Conservation (phyloP, 2,797 vertebrate species). For the Anas capensis region DNA sequence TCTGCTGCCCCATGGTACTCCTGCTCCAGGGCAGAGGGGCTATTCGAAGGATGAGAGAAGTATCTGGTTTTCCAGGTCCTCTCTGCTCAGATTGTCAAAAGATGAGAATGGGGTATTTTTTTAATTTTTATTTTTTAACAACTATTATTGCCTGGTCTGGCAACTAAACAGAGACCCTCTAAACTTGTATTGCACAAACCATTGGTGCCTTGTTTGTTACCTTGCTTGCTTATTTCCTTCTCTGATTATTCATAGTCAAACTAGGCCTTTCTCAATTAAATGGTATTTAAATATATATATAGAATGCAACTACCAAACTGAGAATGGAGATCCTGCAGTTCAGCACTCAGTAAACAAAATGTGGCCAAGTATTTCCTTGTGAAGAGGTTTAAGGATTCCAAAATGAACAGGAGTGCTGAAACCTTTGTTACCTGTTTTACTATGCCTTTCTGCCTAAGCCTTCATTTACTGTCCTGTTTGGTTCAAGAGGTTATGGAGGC, state of each 20-base stretch:
- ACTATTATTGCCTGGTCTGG: neutral
- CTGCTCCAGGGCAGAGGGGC: neutral
- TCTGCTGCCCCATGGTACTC: neutral
- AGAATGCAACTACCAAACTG: neutral
- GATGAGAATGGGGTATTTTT: neutral
- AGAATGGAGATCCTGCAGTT: slow-evolving; percentile 6
- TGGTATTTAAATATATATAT: neutral
- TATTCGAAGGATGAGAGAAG: neutral
- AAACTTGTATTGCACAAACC: neutral
- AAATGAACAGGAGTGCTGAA: neutral
- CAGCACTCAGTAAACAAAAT: slow-evolving; percentile 28
- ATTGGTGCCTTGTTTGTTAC: neutral
- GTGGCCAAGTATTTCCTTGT: slow-evolving; percentile 4
- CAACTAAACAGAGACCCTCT: neutral
- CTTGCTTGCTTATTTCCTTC: neutral
- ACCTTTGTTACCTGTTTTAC: neutral
- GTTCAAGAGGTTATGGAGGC: neutral
- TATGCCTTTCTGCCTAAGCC: neutral
- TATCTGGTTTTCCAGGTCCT: neutral
- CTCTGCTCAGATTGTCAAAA: slow-evolving; percentile 1
- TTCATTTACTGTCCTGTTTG: slow-evolving; percentile 8
- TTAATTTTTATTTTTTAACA: neutral
- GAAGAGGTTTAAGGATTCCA: slow-evolving; percentile 17
- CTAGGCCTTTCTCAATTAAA: neutral
- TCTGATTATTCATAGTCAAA: neutral